These are phyloP conservation scores for Yponomeuta evonymella DNA, from an alignment of 2,888 invertebrate genomes.

Conservation along the genomic window DNA sequence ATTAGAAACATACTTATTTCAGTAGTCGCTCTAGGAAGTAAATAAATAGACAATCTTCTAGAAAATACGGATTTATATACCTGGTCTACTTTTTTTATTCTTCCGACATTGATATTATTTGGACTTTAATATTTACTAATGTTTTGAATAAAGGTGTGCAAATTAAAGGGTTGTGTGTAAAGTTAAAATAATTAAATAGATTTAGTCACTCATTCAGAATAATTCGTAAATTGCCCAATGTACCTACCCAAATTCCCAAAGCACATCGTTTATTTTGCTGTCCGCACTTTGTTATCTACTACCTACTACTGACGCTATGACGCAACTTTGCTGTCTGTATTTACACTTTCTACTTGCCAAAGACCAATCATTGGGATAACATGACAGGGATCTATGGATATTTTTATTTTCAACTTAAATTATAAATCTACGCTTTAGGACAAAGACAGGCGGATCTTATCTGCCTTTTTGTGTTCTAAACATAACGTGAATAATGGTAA, in stretches of 20 bases:
- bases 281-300: constrained; percentile 27
- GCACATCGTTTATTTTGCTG: constrained; percentile 36
- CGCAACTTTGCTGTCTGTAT: constrained; percentile 45
- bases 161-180: constrained; percentile 77
- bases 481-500: constrained; percentile 36
- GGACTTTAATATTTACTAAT: constrained; percentile 42
- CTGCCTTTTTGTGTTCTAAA: constrained; percentile 17
- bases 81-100: not conserved
- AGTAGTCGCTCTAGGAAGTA: constrained; percentile 37
- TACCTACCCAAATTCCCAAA: constrained; percentile 22
- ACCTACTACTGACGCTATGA: constrained; percentile 36
- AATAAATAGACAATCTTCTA: constrained; percentile 32
- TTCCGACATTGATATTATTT: constrained; percentile 8
- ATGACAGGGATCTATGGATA: constrained; percentile 66
- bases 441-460: not conserved
- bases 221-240: constrained; percentile 31
- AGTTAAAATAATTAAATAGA: constrained; percentile 72
- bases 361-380: constrained; percentile 69
- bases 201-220: constrained; percentile 56
- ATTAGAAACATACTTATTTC: constrained; percentile 60
- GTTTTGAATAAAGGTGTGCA: constrained; percentile 66
- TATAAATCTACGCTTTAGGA: constrained; percentile 4
- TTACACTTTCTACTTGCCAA: constrained; percentile 60
- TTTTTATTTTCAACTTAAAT: constrained; percentile 46
- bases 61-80: constrained; percentile 3